Percentiles rank a stretch among this genome's conserved stretches.
These are phyloP conservation scores for Sepiola atlantica DNA, from an alignment of 2,888 invertebrate species.

Conservation along the genomic window DNA sequence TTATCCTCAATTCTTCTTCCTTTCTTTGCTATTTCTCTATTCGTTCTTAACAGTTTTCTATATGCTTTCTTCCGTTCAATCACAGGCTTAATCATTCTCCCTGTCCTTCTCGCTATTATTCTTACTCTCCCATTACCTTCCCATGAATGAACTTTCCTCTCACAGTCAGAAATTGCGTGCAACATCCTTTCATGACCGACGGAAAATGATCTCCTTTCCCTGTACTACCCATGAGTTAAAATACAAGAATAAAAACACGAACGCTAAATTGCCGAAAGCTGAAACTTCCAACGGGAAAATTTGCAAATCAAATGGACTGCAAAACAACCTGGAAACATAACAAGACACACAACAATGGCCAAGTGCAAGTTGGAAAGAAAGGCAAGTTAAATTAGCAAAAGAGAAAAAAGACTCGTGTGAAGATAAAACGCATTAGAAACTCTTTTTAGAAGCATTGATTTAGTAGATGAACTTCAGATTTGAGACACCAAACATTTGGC, in stretches of 20 bases:
- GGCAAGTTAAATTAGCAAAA: not conserved
- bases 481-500: not conserved
- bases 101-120: not conserved
- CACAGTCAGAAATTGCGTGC: not conserved
- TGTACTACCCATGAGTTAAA: not conserved
- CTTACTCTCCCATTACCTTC: not conserved
- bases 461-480: not conserved
- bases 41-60: no score
- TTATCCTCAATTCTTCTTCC: no score
- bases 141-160: no score
- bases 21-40: no score
- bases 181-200: not conserved
- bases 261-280: not conserved
- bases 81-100: not conserved
- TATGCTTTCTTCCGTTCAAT: no score
- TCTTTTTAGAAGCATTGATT: conserved; percentile 7
- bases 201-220: not conserved
- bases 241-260: not conserved
- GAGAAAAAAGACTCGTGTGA: not conserved
- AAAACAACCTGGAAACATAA: not conserved
- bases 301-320: not conserved
- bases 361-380: not conserved
- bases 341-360: not conserved
- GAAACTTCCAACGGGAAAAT: not conserved
- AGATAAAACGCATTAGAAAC: not conserved